A percentile compares a stretch with the other conserved stretches of the same genome.
These are phyloP conservation scores for Drosophila anceps DNA, from an alignment of 2,888 invertebrate genomes.

Conservation along the genomic window DNA sequence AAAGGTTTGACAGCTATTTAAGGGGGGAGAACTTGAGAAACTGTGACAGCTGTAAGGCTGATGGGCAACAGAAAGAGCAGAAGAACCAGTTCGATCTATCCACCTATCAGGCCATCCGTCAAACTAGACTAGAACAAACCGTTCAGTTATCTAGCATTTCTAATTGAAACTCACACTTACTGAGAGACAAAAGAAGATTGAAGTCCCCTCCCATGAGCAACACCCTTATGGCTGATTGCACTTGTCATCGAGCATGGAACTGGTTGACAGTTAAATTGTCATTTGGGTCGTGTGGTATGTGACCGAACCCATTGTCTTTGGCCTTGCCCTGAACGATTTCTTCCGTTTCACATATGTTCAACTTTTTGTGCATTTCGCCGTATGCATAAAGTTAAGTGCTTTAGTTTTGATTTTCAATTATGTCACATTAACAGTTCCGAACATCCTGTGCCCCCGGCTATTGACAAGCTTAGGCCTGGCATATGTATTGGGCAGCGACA, in stretches of 20 bases:
- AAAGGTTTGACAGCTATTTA: constrained; percentile 39
- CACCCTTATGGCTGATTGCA: constrained; percentile 70
- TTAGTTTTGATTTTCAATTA: constrained; percentile 83
- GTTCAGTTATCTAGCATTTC: constrained; percentile 47
- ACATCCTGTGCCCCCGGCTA: constrained; percentile 29
- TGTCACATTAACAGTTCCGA: constrained; percentile 74
- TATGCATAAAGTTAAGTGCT: constrained; percentile 79
- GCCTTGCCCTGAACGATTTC: constrained; percentile 23
- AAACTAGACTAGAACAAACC: constrained; percentile 32
- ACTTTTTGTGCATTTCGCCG: constrained; percentile 74
- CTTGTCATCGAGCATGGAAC: constrained; percentile 69
- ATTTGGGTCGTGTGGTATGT: constrained; percentile 45
- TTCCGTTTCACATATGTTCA: constrained; percentile 68
- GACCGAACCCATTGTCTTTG: constrained; percentile 37
- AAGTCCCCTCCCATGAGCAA: constrained; percentile 10
- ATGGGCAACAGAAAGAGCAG: neutral
- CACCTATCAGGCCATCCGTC: constrained; percentile 44
- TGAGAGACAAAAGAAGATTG: neutral
- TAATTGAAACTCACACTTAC: constrained; percentile 69
- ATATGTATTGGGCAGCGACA: constrained; percentile 37
- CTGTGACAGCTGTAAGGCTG: constrained; percentile 56
- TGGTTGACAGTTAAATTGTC: constrained; percentile 78
- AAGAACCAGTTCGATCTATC: constrained; percentile 41
- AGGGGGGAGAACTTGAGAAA: constrained; percentile 60
- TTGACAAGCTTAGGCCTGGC: constrained; percentile 69